Conservation (phyloP, 2,797 vertebrate species). For the Sebastes minor region DNA sequence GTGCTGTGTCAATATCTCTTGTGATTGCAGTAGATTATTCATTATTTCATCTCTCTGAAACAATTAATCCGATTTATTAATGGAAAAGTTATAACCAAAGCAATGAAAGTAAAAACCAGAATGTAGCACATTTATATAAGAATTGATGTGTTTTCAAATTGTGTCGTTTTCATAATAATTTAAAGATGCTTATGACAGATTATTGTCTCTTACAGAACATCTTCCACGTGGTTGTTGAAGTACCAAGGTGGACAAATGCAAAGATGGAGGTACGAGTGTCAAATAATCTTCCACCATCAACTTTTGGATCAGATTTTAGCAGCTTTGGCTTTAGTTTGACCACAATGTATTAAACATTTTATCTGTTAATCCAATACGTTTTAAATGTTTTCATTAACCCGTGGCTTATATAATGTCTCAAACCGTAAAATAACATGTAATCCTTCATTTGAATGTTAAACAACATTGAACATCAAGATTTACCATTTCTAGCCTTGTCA, state of each 20-base stretch:
- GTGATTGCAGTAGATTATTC: neutral
- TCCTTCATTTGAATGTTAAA: neutral
- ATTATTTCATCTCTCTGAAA: constrained; percentile 41
- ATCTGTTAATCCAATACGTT: neutral
- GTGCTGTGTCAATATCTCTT: constrained; percentile 19
- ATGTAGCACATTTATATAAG: neutral
- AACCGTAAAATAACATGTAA: neutral
- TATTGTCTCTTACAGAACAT: constrained; percentile 82
- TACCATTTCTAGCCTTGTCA: neutral
- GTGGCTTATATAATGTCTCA: neutral
- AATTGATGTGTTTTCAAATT: neutral
- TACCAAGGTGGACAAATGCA: constrained; percentile 97
- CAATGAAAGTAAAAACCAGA: neutral
- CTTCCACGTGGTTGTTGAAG: constrained; percentile 96
- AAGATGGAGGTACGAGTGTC: constrained; percentile 93
- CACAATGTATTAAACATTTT: neutral
- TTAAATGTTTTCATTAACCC: neutral
- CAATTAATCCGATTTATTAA: neutral
- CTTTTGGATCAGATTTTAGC: neutral
- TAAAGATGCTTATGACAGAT: neutral
- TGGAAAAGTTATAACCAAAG: neutral
- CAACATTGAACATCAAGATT: neutral
- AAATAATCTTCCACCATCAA: neutral
- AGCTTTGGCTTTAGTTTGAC: neutral
- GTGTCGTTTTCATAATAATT: neutral